phyloP scores from a whole-genome alignment of 2,113 vertebrate species.

The Cebus imitator region DNA sequence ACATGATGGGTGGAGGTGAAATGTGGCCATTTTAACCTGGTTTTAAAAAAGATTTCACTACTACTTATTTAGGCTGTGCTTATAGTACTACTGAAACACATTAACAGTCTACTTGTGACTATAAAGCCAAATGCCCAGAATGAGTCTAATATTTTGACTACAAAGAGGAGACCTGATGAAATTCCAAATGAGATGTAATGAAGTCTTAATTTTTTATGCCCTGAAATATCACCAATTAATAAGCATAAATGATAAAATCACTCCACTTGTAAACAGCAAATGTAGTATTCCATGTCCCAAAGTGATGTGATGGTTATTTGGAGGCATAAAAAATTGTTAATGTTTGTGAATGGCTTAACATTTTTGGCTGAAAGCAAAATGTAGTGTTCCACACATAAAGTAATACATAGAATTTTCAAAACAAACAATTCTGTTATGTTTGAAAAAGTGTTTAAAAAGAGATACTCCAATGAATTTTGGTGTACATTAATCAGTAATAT shows the following conservation, averaged over 20 bases:
- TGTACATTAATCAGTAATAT: not conserved
- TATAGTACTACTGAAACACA: not conserved
- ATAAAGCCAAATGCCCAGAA: not conserved
- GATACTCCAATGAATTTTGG: not conserved
- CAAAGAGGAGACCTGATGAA: not conserved
- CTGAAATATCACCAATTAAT: not conserved
- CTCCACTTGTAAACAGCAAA: not conserved
- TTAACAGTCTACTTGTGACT: not conserved
- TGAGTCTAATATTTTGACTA: not conserved
- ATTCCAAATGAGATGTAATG: not conserved
- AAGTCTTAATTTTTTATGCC: not conserved
- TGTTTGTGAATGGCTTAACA: not conserved
- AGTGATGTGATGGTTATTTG: not conserved
- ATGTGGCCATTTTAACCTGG: not conserved
- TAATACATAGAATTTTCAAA: not conserved
- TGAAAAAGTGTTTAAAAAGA: not conserved
- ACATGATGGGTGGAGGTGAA: not conserved
- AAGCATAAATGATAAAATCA: not conserved
- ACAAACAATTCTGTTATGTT: not conserved
- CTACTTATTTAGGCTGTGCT: not conserved
- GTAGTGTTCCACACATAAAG: not conserved
- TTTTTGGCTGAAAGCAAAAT: not conserved
- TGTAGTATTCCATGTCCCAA: not conserved
- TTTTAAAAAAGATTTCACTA: slow-evolving; percentile 5
- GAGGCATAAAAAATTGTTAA: not conserved